Evolutionary conservation across 1,140 invertebrate species (phyloP), one percentile per base, ranked within the genome.

Genomic region (Trachymyrmex septentrionalis): DNA sequence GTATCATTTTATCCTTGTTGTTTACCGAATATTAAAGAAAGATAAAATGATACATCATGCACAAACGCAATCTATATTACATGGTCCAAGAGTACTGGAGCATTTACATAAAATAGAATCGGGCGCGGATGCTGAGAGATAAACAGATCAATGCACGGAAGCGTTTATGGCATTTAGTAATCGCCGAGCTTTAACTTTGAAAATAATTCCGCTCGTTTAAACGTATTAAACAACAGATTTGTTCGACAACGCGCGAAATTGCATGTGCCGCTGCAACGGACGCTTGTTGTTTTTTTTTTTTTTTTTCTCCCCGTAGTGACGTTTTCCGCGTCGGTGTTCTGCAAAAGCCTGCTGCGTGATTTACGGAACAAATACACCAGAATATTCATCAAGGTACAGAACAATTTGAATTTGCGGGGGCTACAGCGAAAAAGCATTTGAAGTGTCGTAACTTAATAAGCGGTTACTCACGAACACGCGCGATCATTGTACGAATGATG

Each of bases 181-280:
- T 84, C 21, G 21, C 9, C 16, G n/a, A 19, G 55, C 27, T 48
- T 66, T 67, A 82, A 48, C 27, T 75, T 75, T 16, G 69, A 61
- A 75, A 75, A 61, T 75, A 75, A 84, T 73, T n/a, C n/a, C 38
- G 80, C 21, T 44, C 16, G 38, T 73, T 75, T 63, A 30, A 44
- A 72, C 21, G 21, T 50, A 78, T 82, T 61, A 84, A 75, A 84
- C 69, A 34, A 75, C 55, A 75, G 69, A 61, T 61, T 84, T 84
- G 27, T 84, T 12, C 67, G 21, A 61, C 55, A 84, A 73, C 80
- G 71, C 53, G 66, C 53, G 30, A 72, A 12, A 82, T 82, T 72
- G 66, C 34, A 19, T 27, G 34, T n/a, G 19, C 30, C 38, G 44
- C 12, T 81, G 48, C 63, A 24, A 66, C 48, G 30, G 24, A 19